Base-by-base conservation (phyloP, 92 coral and sea anemone genomes). In the Montipora capitata region DNA sequence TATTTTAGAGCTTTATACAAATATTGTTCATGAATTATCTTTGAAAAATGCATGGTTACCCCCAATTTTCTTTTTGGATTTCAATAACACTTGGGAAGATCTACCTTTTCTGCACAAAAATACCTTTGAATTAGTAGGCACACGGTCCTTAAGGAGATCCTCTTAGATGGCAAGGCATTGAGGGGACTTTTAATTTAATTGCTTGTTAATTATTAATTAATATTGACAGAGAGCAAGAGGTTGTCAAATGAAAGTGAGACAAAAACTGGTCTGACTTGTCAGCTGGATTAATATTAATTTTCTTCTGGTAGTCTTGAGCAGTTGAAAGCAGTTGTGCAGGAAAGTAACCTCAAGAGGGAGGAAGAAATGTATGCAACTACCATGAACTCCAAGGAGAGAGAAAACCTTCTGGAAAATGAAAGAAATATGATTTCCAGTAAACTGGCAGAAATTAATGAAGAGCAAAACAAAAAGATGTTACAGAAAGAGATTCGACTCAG, bases 401-500 rank as follows among this genome's bases (percentile, higher is more conserved):
- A 96, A 68, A 93, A 83, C 40, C 87, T 89, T 78, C 63, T 92
- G 68, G 96, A 92, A 70, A 85, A 91, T 10, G 99, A 97, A 78
- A 92, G 98, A 82, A 94, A 73, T n/a, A 89, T 92, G 75, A 68
- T 96, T 44, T 92, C 96, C 4, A 96, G 87, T 86, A 94, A 91
- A 77, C 92, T 97, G 89, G 96, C 99, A 48, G 99, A 97, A 85
- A 83, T 97, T 13, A 80, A 94, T 9, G 99, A 97, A 42, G 99
- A 97, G 70, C 96, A 94, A 52, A 92, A 94, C 88, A 94, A 96
- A 77, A 97, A 93, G 80, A 85, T 95, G 68, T 85, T 97, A 40
- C 97, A 97, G 88, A 96, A 96, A 74, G 99, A 97, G 80, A 97
- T 97, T 48, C 82, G 93, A 74, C 91, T 97, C 14, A 88, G 99